phyloP scores from a whole-genome alignment of 2,113 vertebrate genomes.

The Toxotes jaculatrix region DNA sequence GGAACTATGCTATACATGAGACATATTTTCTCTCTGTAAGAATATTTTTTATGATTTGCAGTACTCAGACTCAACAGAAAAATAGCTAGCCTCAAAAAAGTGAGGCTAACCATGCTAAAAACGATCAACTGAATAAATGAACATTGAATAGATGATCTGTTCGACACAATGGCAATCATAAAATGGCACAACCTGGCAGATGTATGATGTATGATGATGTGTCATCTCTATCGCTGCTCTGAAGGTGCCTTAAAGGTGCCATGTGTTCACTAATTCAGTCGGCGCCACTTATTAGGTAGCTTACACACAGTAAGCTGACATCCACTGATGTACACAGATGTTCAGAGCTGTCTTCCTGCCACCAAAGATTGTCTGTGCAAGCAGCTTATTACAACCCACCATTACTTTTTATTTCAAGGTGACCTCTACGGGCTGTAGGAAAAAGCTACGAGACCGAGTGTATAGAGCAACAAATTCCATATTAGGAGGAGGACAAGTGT shows the following conservation, averaged over 20 bases:
- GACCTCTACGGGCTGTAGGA: neutral
- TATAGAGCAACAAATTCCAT: no score
- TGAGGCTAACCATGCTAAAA: no score
- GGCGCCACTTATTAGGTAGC: neutral
- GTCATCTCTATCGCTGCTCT: no score
- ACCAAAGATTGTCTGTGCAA: neutral
- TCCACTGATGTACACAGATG: neutral
- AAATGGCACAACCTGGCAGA: no score
- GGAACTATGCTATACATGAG: neutral
- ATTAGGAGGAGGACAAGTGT: neutral
- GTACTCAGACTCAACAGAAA: neutral
- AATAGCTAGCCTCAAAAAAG: neutral
- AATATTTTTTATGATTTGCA: neutral
- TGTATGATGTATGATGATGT: no score
- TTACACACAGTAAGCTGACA: neutral
- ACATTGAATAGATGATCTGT: no score
- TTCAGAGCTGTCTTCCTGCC: neutral
- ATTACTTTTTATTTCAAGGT: neutral
- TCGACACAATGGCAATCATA: no score
- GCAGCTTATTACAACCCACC: neutral
- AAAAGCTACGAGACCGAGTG: no score
- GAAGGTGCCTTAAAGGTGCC: neutral
- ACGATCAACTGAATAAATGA: no score
- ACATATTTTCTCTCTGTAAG: neutral
- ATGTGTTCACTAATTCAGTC: neutral